Conservation (phyloP, 2,888 invertebrate genomes). For the Antheraea yamamai region DNA sequence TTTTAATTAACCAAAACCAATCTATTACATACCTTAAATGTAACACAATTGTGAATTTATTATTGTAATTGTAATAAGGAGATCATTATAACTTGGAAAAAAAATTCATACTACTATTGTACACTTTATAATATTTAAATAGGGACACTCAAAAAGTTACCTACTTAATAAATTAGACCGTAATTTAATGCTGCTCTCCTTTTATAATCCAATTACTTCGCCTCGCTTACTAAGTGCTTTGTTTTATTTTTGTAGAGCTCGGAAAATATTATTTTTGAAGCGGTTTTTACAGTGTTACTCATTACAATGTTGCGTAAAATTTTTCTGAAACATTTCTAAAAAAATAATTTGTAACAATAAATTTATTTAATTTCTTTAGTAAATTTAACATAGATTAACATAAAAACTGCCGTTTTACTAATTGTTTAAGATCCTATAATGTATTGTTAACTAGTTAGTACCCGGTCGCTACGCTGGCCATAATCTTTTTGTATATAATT, state of each 20-base stretch:
- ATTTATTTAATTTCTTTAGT: too few relatives aligned
- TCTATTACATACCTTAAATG: not conserved
- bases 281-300: not conserved
- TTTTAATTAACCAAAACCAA: not conserved
- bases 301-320: not conserved
- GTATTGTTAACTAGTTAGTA: too few relatives aligned
- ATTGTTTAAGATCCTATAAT: too few relatives aligned
- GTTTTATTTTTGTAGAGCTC: conserved; percentile 10
- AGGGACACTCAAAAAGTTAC: conserved; percentile 1
- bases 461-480: too few relatives aligned
- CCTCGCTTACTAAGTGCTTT: conserved; percentile 2
- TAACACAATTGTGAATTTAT: not conserved
- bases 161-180: conserved; percentile 5
- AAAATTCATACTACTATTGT: not conserved
- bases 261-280: not conserved
- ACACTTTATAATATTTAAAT: not conserved
- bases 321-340: not conserved
- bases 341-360: too few relatives aligned
- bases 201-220: conserved; percentile 11
- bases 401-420: too few relatives aligned
- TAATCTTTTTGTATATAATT: too few relatives aligned
- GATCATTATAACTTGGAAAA: not conserved
- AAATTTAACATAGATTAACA: too few relatives aligned
- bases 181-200: not conserved
- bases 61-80: not conserved